Evolutionary conservation across 1,140 invertebrate species (phyloP), one percentile per base, ranked within the genome.

Genomic region (Cylas formicarius): DNA sequence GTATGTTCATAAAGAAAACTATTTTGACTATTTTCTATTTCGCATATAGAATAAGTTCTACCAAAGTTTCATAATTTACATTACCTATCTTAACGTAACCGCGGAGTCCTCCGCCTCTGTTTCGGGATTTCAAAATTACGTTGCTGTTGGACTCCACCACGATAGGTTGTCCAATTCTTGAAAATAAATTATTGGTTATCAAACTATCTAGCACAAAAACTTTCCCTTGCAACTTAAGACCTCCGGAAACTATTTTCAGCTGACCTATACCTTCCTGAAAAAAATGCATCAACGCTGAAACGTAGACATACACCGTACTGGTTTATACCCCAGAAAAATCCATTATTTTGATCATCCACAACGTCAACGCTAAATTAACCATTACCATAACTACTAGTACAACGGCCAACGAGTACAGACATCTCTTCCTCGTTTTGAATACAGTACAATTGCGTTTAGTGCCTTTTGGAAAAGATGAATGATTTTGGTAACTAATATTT

Each of bases 271-370:
- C 93, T 62, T 90, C 83, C 90, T 97, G 72, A 38, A 79, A 61
- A 14, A 18, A 40, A 57, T n/a, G n/a, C n/a, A n/a, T n/a, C n/a
- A n/a, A n/a, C n/a, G n/a, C n/a, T n/a, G n/a, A n/a, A n/a, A n/a
- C n/a, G n/a, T n/a, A n/a, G n/a, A n/a, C n/a, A n/a, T 5, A 41
- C 10, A 41, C n/a, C n/a, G n/a, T n/a, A 74, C 84, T 85, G n/a
- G n/a, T n/a, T n/a, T n/a, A n/a, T 74, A 96, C 91, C 65, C 84
- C 79, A 48, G 82, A 90, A 58, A 97, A 88, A 70, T 90, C 84
- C 73, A 96, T 82, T 43, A 93, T 86, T 66, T 86, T 85, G 48
- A 97, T 77, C 40, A 97, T 86, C 92, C 93, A 97, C 20, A 96
- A 73, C 0, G 92, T 94, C 9, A 97, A 73, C 2, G 87, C 86